phyloP scores from a whole-genome alignment of 2,113 vertebrate species.

The Polypterus bichir region DNA sequence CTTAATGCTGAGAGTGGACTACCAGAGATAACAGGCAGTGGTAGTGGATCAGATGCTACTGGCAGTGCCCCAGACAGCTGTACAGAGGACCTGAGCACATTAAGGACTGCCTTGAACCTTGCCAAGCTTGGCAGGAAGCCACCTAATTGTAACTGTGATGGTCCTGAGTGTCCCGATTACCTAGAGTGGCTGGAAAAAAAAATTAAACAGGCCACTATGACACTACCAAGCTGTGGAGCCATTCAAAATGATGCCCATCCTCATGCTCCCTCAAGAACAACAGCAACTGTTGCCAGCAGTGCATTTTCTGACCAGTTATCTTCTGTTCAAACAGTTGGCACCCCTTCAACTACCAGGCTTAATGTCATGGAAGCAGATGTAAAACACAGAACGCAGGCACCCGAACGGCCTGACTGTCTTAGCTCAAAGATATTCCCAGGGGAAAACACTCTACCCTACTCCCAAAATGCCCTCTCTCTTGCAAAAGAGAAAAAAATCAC shows the following conservation, averaged over 20 bases:
- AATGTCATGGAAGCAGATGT: conserved; percentile 27
- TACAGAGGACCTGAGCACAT: conserved; percentile 66
- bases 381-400: conserved; percentile 23
- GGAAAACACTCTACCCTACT: conserved; percentile 66
- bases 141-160: conserved; percentile 87
- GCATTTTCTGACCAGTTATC: not conserved
- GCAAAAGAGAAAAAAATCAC: conserved; percentile 94
- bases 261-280: conserved; percentile 21
- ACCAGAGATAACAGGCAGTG: conserved; percentile 29
- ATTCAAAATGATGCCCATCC: conserved; percentile 26
- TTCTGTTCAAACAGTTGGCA: conserved; percentile 30
- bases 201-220: conserved; percentile 61
- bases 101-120: conserved; percentile 72
- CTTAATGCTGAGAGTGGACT: conserved; percentile 28
- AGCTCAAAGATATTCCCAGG: conserved; percentile 38
- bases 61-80: conserved; percentile 10
- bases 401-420: not conserved
- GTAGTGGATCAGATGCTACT: conserved; percentile 27
- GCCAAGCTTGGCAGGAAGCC: conserved; percentile 87
- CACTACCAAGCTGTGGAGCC: conserved; percentile 33
- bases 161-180: conserved; percentile 92
- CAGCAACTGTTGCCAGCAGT: too few species aligned
- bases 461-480: conserved; percentile 78
- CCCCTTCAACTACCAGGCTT: conserved; percentile 19
- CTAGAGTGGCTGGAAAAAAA: conserved; percentile 94